A percentile compares a stretch with the other conserved stretches of the same genome.
phyloP scores from a whole-genome alignment of 2,113 vertebrate genomes.

The Lontra canadensis region DNA sequence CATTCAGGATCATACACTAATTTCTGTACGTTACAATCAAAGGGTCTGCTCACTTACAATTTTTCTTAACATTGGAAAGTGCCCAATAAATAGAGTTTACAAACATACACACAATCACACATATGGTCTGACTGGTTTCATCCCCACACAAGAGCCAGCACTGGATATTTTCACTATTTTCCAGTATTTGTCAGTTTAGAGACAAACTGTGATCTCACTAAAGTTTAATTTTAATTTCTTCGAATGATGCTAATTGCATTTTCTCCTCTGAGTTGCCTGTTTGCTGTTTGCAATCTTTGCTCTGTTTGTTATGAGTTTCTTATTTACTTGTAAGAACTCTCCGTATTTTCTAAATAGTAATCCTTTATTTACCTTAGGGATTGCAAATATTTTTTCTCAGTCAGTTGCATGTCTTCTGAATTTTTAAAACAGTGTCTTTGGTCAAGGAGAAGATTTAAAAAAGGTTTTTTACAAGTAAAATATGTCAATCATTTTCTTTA shows the following conservation, averaged over 20 bases:
- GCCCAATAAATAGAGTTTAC: rapidly evolving
- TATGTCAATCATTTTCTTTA: neutral
- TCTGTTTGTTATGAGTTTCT: neutral
- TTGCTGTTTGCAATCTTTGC: neutral
- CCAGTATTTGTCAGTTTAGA: neutral
- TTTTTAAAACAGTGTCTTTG: neutral
- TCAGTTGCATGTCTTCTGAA: neutral
- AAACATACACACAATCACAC: rapidly evolving
- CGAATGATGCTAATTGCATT: neutral
- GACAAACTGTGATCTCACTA: neutral
- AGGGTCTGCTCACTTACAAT: rapidly evolving
- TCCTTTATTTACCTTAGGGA: neutral
- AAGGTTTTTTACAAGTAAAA: neutral
- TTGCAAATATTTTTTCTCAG: neutral
- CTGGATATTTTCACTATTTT: neutral
- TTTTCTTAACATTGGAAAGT: rapidly evolving
- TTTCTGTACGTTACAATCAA: neutral
- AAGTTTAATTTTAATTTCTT: neutral
- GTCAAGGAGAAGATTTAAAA: neutral
- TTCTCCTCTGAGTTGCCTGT: no score
- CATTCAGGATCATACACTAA: rapidly evolving
- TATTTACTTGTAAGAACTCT: neutral
- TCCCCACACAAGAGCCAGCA: neutral
- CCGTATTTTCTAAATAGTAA: neutral
- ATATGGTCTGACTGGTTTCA: rapidly evolving